These are phyloP conservation scores for Ridgeia piscesae DNA, from an alignment of 1,140 invertebrate species.

Conservation along the genomic window DNA sequence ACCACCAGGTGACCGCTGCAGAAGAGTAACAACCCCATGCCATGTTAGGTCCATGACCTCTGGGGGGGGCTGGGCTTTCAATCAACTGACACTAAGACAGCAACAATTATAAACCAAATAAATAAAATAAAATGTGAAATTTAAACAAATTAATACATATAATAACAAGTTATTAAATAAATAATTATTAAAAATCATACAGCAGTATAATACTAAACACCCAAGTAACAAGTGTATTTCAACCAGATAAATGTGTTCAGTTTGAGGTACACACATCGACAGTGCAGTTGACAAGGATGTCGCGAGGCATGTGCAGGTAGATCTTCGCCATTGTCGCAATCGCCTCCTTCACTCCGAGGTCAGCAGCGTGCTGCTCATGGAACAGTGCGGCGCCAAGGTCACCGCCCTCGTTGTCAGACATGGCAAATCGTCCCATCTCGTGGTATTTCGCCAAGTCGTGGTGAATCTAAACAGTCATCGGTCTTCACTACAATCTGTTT, in stretches of 20 bases:
- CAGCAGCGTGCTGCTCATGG: conserved; percentile 63
- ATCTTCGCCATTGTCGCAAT: conserved; percentile 61
- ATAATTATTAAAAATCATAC: no score
- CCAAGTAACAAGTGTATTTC: no score
- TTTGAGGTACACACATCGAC: conserved; percentile 37
- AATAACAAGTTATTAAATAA: no score
- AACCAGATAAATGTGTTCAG: not conserved
- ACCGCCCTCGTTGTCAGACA: conserved; percentile 41
- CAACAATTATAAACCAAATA: no score
- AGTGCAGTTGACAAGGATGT: conserved; percentile 58
- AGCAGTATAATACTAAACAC: no score
- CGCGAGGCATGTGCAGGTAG: conserved; percentile 60
- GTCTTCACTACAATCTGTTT: not conserved
- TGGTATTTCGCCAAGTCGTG: conserved; percentile 66
- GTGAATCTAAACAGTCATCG: conserved; percentile 57
- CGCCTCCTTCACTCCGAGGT: conserved; percentile 63
- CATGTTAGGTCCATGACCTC: no score
- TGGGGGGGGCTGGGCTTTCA: no score
- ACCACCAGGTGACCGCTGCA: no score
- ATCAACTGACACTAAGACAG: no score
- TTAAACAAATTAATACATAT: no score
- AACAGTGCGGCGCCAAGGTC: conserved; percentile 63
- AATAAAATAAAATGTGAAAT: no score
- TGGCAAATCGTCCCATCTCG: conserved; percentile 62
- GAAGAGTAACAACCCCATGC: no score